These are phyloP conservation scores for Falco columbarius DNA, from an alignment of 2,797 vertebrate genomes.

Conservation along the genomic window DNA sequence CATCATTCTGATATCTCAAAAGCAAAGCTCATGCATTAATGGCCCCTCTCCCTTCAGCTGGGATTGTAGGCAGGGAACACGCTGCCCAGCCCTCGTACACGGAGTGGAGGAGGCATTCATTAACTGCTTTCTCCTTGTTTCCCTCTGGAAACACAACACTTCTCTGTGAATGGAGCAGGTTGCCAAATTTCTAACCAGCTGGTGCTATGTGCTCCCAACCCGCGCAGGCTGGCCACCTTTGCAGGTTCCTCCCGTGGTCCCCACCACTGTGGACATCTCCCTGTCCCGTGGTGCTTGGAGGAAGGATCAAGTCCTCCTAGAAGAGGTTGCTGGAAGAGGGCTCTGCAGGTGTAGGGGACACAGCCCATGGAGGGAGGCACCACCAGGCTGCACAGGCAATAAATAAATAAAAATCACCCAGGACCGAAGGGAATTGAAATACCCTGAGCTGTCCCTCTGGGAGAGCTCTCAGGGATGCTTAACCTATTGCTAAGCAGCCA, in stretches of 20 bases:
- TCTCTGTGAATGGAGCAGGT: background rate
- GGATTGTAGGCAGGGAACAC: background rate
- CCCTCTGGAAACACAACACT: background rate
- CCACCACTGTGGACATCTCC: background rate
- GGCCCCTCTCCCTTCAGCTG: background rate
- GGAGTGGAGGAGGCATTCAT: background rate
- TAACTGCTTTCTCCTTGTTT: background rate
- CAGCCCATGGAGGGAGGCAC: background rate
- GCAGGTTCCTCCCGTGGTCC: background rate
- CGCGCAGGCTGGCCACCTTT: background rate
- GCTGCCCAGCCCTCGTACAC: rapidly evolving
- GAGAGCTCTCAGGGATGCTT: background rate
- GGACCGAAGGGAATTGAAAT: background rate
- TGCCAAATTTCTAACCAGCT: background rate
- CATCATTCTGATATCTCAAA: background rate
- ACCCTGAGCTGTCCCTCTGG: background rate
- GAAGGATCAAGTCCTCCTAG: background rate
- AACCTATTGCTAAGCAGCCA: background rate
- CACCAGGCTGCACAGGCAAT: background rate
- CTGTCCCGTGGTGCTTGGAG: background rate
- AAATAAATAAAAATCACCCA: background rate
- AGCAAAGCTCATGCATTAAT: background rate
- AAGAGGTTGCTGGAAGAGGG: background rate
- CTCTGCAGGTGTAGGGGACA: background rate
- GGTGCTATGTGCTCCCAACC: background rate